phyloP scores from a whole-genome alignment of 1,140 invertebrate species.

The Trypoxylus dichotomus region DNA sequence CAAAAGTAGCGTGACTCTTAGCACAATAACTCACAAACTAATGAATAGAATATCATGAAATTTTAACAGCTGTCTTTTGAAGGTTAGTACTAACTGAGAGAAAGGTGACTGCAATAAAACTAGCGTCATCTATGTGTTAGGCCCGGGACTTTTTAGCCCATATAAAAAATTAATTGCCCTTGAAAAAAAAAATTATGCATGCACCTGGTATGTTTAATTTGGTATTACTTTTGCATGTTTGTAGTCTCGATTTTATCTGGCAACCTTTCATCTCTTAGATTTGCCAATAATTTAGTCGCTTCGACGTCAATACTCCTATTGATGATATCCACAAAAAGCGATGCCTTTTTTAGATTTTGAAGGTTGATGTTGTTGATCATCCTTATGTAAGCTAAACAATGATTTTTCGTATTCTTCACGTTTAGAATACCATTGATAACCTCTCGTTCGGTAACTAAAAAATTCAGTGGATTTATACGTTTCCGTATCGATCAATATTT shows the following conservation, averaged over 20 bases:
- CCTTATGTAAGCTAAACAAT: slow-evolving; percentile 92
- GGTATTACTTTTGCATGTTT: slow-evolving; percentile 79
- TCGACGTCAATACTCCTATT: slow-evolving; percentile 93
- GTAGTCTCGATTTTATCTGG: slow-evolving; percentile 85
- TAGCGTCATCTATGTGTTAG: too few species aligned
- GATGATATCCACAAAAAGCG: slow-evolving; percentile 92
- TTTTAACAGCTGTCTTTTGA: too few species aligned
- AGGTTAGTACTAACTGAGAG: too few species aligned
- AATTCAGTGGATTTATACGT: background rate
- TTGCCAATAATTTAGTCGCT: slow-evolving; percentile 85
- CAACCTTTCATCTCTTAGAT: slow-evolving; percentile 85
- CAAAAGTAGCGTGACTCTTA: too few species aligned
- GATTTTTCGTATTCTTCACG: slow-evolving; percentile 94
- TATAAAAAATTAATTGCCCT: too few species aligned
- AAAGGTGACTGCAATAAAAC: too few species aligned
- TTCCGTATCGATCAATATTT: background rate
- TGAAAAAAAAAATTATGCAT: too few species aligned
- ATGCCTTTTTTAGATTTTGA: slow-evolving; percentile 90
- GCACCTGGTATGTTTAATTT: too few species aligned
- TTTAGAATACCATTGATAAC: slow-evolving; percentile 94
- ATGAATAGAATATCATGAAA: too few species aligned
- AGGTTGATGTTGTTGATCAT: slow-evolving; percentile 98
- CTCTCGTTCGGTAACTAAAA: slow-evolving; percentile 93
- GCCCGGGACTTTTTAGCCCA: too few species aligned
- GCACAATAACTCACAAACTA: too few species aligned